phyloP scores from a whole-genome alignment of 1,140 invertebrate species.

The Notospermus geniculatus region DNA sequence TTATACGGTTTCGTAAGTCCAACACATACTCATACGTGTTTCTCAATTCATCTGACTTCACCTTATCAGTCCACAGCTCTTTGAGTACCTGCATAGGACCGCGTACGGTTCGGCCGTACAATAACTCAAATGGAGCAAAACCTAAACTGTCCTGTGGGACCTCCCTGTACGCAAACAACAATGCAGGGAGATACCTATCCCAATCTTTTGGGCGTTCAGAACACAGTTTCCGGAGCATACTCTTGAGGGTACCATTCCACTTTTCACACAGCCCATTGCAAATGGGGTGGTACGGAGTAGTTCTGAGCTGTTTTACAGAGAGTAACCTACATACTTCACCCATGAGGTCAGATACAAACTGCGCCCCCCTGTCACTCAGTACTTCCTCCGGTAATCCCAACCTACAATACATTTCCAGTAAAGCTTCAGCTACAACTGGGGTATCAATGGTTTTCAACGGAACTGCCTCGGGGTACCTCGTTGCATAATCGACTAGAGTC shows the following conservation, averaged over 20 bases:
- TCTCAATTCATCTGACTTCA: slow-evolving; percentile 11
- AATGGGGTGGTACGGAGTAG: too few species aligned
- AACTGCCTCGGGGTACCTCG: too few species aligned
- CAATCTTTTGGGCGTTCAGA: slow-evolving; percentile 32
- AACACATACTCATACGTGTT: slow-evolving; percentile 29
- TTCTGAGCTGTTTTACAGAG: slow-evolving; percentile 25
- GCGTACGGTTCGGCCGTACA: slow-evolving; percentile 34
- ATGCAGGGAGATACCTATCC: too few species aligned
- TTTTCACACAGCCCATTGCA: slow-evolving; percentile 38
- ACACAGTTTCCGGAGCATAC: slow-evolving; percentile 35
- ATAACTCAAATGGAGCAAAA: slow-evolving; percentile 36
- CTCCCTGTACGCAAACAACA: too few species aligned
- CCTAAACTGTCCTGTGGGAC: slow-evolving; percentile 27
- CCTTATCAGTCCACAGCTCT: slow-evolving; percentile 35
- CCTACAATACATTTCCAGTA: slow-evolving; percentile 44
- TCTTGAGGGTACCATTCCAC: slow-evolving; percentile 31
- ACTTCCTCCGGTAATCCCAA: slow-evolving; percentile 52
- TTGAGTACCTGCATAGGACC: slow-evolving; percentile 33
- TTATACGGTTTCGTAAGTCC: slow-evolving; percentile 23
- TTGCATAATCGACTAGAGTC: too few species aligned
- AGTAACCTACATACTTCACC: slow-evolving; percentile 23
- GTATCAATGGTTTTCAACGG: too few species aligned
- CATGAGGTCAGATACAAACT: slow-evolving; percentile 47
- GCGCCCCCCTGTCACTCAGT: slow-evolving; percentile 54
- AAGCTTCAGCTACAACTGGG: slow-evolving; percentile 29